Conservation (phyloP, 1,140 invertebrate genomes). For the Hydropsyche tenuis region DNA sequence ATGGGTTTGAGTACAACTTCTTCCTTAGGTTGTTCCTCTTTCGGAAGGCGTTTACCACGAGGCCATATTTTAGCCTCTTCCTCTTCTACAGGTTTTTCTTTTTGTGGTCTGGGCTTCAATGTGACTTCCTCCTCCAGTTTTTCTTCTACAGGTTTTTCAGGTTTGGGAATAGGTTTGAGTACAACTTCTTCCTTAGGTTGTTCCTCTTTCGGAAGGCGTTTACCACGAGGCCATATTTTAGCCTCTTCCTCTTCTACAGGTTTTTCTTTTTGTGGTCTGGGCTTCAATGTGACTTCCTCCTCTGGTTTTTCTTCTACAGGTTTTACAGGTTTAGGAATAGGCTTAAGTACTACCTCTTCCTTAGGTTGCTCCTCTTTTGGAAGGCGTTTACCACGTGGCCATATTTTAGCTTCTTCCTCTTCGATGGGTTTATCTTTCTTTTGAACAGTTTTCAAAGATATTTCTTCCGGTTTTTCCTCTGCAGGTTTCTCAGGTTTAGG, state of each 20-base stretch:
- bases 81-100: conserved; percentile 54
- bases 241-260: conserved; percentile 57
- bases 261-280: conserved; percentile 33
- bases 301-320: conserved; percentile 53
- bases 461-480: conserved; percentile 56
- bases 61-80: conserved; percentile 55
- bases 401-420: conserved; percentile 50
- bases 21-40: conserved; percentile 54
- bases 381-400: conserved; percentile 53
- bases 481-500: conserved; percentile 52
- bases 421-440: conserved; percentile 52
- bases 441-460: conserved; percentile 61
- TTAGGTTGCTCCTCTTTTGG: conserved; percentile 55
- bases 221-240: conserved; percentile 58
- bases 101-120: conserved; percentile 55
- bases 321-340: conserved; percentile 49
- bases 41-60: conserved; percentile 54
- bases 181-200: conserved; percentile 58
- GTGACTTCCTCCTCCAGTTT: conserved; percentile 55
- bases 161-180: conserved; percentile 61
- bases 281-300: conserved; percentile 43
- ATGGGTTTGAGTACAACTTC: conserved; percentile 56
- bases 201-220: conserved; percentile 55
- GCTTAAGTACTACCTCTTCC: conserved; percentile 57
- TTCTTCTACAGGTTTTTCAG: conserved; percentile 53